Base-by-base conservation (phyloP, 2,797 vertebrate genomes). In the Sebastolobus alascanus region DNA sequence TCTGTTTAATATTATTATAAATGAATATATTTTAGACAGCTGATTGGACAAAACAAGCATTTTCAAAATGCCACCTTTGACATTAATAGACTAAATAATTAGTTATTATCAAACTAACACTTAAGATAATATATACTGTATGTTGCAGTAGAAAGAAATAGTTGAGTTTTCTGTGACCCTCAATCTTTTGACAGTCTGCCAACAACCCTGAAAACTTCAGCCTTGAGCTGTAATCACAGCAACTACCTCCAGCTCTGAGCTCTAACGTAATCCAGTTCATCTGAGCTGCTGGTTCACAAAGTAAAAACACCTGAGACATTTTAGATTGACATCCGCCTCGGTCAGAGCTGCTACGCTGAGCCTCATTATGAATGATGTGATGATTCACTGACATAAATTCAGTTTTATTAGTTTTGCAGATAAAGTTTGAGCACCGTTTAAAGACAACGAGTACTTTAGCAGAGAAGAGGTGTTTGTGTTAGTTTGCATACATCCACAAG, bases 401-500 rank as follows among this genome's bases (percentile, higher is more conserved):
- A 38, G 10, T 31, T 43, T 4, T 55, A 3, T 58, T 55, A 10
- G 16, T 83, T 63, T 76, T 55, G 4, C 14, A 68, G 27, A 16
- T 12, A 18, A 52, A 72, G 13, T 55, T 70, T 65, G n/a, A 67
- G 66, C 31, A 16, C n/a, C 22, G 13, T 25, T 9, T 52, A 12
- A 58, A 69, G 29, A 77, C 61, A 35, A 60, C 3, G 12, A 31
- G 33, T 11, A 22, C 8, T 54, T 46, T 1, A 60, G 60, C 40
- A 61, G 59, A 40, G 33, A 46, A 76, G 38, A 75, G 33, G 63
- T 80, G 46, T 70, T 58, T 76, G 38, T 69, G 12, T 78, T 50
- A 37, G 72, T 77, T 66, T 77, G 55, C 75, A 87, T 83, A 58
- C 67, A 83, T 71, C 56, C 59, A 33, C 46, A 58, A 54, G 31